Evolutionary conservation across 2,888 invertebrate species (phyloP).

Genomic region (Scaptomyza reducta): DNA sequence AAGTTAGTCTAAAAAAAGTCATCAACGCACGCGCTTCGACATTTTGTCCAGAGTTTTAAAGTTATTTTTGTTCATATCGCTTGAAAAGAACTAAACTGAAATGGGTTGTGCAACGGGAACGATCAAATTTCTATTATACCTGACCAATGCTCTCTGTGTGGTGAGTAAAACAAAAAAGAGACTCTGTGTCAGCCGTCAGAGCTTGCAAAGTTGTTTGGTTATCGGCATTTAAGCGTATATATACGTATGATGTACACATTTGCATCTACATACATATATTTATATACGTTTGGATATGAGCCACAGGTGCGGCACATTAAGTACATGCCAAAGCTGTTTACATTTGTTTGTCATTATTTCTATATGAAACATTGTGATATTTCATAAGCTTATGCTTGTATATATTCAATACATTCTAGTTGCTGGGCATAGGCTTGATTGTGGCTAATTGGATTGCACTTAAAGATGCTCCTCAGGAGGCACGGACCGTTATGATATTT

Average conservation of each 20-base stretch:
- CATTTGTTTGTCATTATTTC: slow-evolving; percentile 1
- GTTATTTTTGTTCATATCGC: neutral
- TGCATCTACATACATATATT: neutral
- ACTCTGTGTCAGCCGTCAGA: slow-evolving; percentile 17
- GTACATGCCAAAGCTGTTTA: slow-evolving; percentile 11
- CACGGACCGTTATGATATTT: slow-evolving; percentile 45
- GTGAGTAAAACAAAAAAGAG: slow-evolving; percentile 53
- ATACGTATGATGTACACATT: neutral
- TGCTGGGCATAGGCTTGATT: slow-evolving; percentile 67
- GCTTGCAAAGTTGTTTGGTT: slow-evolving; percentile 26
- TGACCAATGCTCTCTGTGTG: slow-evolving; percentile 72
- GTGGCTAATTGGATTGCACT: slow-evolving; percentile 61
- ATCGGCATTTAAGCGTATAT: slow-evolving; percentile 35
- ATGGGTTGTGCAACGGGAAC: slow-evolving; percentile 73
- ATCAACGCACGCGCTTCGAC: slow-evolving; percentile 35
- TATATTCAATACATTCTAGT: slow-evolving; percentile 42
- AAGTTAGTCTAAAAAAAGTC: slow-evolving; percentile 55
- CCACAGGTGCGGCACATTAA: slow-evolving; percentile 27
- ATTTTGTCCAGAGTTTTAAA: neutral
- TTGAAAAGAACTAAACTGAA: slow-evolving; percentile 20
- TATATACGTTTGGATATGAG: slow-evolving; percentile 7
- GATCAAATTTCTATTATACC: slow-evolving; percentile 67
- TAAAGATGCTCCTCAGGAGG: slow-evolving; percentile 46
- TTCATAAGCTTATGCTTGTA: neutral
- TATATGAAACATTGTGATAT: slow-evolving; percentile 15